Evolutionary conservation across 2,888 invertebrate genomes (phyloP).

Genomic region (Drosophila hamatofila): DNA sequence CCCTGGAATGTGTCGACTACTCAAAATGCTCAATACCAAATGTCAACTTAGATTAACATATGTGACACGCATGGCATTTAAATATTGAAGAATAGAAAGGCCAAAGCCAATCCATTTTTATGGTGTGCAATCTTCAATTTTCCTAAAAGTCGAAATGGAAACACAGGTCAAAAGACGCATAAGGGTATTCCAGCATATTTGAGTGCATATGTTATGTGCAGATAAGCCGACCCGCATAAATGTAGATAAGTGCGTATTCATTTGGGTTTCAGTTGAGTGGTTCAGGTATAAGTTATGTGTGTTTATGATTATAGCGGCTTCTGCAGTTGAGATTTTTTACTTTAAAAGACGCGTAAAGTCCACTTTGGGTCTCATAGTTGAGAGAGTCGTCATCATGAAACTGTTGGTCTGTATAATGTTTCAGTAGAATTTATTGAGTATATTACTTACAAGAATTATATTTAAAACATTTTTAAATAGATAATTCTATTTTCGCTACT

Average conservation of each 20-base stretch:
- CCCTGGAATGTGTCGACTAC: background rate
- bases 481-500: conserved; percentile 48
- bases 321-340: background rate
- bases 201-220: conserved; percentile 7
- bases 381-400: conserved; percentile 30
- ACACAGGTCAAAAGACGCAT: conserved; percentile 1
- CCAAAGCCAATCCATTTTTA: conserved; percentile 10
- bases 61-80: background rate
- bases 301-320: background rate
- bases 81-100: background rate
- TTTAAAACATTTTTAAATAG: conserved; percentile 18
- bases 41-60: conserved; percentile 9
- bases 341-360: conserved; percentile 26
- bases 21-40: background rate
- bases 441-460: background rate
- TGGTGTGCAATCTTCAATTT: background rate
- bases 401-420: conserved; percentile 39
- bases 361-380: conserved; percentile 20
- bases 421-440: too few species aligned
- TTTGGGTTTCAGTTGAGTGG: conserved; percentile 3
- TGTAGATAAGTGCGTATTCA: conserved; percentile 5
- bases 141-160: background rate
- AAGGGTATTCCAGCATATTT: background rate
- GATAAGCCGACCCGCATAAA: conserved; percentile 10
- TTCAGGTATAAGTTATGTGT: conserved; percentile 18